Base-by-base conservation (phyloP, 2,797 vertebrate genomes). In the Cirrhinus molitorella region DNA sequence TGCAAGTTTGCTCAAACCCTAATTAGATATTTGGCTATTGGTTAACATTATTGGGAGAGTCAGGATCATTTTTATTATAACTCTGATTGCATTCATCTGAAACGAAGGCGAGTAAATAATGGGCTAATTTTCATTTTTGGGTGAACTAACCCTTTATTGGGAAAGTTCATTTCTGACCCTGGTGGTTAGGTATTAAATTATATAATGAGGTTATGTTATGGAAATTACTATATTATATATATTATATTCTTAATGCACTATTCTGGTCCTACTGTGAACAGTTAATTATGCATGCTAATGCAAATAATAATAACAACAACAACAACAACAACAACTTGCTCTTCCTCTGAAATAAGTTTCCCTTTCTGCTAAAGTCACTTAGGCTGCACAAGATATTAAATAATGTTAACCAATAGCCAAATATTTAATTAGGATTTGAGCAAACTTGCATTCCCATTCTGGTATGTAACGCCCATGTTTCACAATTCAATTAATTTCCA, bases 401-500 rank as follows among this genome's bases (percentile, higher is more conserved):
- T n/a, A 7, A 67, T 37, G 37, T 43, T 21, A 43, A 40, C 21
- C 37, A 43, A 14, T 34, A 63, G 61, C 61, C 61, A n/a, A 53
- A 53, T 14, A 13, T 17, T 28, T n/a, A 73, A 73, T 53, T n/a
- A 53, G 6, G 19, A 19, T 73, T n/a, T 73, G 28, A 73, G 12
- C 49, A 73, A 73, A 53, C 28, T 53, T 11, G 8, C 34, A 23
- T 37, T 57, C 19, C 21, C 2, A 17, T 57, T 75, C 34, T 57
- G 51, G 34, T 75, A 75, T 11, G 21, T 9, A 40, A 57, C 34
- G 34, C 34, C 37, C 65, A 67, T 9, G 19, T 67, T 67, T 67
- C 37, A 63, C 47, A 75, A n/a, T 57, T 21, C 9, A 75, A 57
- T 74, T 55, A 37, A 57, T 74, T 74, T 11, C 13, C 51, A 57